Percentiles rank a stretch among this genome's conserved stretches.
phyloP scores from a whole-genome alignment of 1,140 invertebrate species.

The Popillia japonica region DNA sequence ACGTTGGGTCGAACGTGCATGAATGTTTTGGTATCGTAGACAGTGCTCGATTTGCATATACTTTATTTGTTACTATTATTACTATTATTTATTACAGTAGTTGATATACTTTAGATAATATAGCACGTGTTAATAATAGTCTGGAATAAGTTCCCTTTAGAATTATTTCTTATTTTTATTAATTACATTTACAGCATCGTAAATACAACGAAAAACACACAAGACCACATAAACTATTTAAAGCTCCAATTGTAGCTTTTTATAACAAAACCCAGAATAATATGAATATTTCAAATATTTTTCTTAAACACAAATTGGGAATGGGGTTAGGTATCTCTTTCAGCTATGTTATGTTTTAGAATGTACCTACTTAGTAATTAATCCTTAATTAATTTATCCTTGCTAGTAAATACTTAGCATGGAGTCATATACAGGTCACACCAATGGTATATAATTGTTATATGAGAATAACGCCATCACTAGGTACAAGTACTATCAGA shows the following conservation, averaged over 20 bases:
- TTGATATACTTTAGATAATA: conserved; percentile 36
- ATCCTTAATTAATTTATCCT: no score
- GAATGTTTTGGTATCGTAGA: conserved; percentile 50
- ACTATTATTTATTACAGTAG: conserved; percentile 25
- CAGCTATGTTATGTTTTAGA: no score
- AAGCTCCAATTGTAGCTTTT: not conserved
- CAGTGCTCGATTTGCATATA: conserved; percentile 52
- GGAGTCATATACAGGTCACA: no score
- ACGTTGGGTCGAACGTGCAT: conserved; percentile 40
- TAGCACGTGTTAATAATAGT: conserved; percentile 38
- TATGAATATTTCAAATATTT: no score
- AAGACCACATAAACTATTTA: conserved; percentile 13
- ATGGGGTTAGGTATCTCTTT: no score
- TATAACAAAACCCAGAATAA: no score
- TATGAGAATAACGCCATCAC: no score
- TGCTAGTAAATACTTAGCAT: no score
- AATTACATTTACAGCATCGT: conserved; percentile 34
- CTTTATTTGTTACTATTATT: conserved; percentile 25
- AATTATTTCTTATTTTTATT: conserved; percentile 40
- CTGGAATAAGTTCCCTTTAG: conserved; percentile 37
- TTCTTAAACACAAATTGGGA: no score
- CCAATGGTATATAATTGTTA: no score
- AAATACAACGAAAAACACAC: conserved; percentile 26
- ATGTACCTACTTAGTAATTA: no score
- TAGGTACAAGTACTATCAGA: no score